Percentiles rank a stretch among this genome's conserved stretches.
Conservation (phyloP, 1,140 invertebrate genomes). For the Cotesia chilonis region DNA sequence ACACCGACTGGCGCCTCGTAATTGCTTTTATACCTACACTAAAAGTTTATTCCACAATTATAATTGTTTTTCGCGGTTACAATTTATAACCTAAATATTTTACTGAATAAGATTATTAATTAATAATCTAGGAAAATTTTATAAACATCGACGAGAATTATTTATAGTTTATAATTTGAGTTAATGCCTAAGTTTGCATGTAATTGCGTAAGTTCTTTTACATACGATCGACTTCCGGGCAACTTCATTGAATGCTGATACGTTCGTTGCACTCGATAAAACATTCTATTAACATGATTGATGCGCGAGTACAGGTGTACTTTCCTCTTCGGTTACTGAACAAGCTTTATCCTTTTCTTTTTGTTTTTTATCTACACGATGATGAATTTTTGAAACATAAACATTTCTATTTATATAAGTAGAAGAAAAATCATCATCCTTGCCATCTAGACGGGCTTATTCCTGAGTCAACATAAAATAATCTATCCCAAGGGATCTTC, state of each 20-base stretch:
- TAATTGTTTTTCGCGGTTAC: constrained; percentile 32
- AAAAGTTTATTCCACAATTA: constrained; percentile 36
- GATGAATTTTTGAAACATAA: no score
- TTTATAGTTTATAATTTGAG: neutral
- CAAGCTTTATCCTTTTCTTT: neutral
- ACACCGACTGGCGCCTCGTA: constrained; percentile 44
- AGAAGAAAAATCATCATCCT: no score
- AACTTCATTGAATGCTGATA: constrained; percentile 26
- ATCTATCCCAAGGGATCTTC: no score
- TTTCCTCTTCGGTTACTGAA: neutral
- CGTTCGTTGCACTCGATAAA: constrained; percentile 26
- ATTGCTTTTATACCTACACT: constrained; percentile 36
- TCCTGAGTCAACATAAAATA: no score
- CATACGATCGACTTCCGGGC: constrained; percentile 21
- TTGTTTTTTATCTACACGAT: neutral
- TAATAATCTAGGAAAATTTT: neutral
- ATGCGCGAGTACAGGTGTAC: constrained; percentile 16
- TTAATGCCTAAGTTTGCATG: constrained; percentile 8
- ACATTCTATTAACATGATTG: constrained; percentile 26
- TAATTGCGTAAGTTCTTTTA: constrained; percentile 22
- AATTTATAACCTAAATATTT: neutral
- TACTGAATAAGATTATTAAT: neutral
- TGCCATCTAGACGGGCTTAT: no score
- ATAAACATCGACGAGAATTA: no score
- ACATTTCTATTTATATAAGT: no score